Conservation (phyloP, 1,140 invertebrate species). For the Anastrepha ludens region DNA sequence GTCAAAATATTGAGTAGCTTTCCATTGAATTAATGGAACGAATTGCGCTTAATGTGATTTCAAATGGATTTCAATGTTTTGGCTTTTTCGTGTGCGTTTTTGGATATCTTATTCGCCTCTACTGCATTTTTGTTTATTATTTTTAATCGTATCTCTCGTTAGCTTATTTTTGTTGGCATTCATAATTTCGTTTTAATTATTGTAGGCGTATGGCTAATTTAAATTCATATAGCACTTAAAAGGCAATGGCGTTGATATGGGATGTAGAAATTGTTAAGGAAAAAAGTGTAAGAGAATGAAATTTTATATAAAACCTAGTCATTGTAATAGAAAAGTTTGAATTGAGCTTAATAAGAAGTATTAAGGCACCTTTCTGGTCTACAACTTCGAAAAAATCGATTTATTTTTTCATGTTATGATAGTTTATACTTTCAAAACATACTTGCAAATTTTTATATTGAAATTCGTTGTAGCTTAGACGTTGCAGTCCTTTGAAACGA, state of each 20-base stretch:
- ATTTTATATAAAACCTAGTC: too few relatives aligned
- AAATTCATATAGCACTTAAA: neutral
- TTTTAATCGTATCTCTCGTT: neutral
- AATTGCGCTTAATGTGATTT: neutral
- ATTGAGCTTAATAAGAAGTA: too few relatives aligned
- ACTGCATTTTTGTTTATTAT: neutral
- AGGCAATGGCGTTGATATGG: neutral
- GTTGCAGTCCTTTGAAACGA: too few relatives aligned
- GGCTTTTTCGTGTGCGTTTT: neutral
- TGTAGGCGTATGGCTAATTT: neutral
- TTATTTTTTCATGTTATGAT: too few relatives aligned
- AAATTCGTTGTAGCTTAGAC: too few relatives aligned
- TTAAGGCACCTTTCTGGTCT: too few relatives aligned
- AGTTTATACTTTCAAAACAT: too few relatives aligned
- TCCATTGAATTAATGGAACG: constrained; percentile 32
- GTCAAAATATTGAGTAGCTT: constrained; percentile 18
- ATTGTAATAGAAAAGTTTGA: too few relatives aligned
- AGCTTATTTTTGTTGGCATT: neutral
- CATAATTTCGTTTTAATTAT: neutral
- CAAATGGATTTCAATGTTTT: neutral
- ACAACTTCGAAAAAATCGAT: too few relatives aligned
- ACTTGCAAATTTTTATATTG: too few relatives aligned
- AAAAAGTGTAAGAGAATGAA: too few relatives aligned
- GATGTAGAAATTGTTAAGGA: neutral
- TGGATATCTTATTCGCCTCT: too few relatives aligned